These are phyloP conservation scores for Cyanoderma ruficeps DNA, from an alignment of 2,113 vertebrate genomes.

Conservation along the genomic window DNA sequence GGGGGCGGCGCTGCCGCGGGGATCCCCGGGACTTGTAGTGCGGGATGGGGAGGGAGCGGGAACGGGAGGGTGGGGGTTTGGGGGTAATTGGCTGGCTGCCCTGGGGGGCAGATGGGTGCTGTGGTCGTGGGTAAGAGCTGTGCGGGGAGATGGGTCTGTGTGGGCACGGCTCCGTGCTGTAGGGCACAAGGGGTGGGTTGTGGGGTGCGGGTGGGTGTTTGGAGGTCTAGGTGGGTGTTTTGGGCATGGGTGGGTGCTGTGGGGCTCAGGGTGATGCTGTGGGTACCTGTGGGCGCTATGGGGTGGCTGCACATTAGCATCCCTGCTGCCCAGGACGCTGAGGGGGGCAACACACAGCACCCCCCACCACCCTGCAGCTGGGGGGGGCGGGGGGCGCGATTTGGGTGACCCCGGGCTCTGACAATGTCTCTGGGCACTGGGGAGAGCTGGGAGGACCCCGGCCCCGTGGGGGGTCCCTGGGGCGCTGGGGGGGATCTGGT, in stretches of 20 bases:
- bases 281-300: neutral
- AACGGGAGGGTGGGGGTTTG: rapidly evolving
- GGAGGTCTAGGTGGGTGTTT: neutral
- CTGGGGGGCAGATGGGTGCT: neutral
- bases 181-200: neutral
- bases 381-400: too few species aligned
- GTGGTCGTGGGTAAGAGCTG: neutral
- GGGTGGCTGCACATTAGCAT: neutral
- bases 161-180: neutral
- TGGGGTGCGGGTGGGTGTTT: neutral
- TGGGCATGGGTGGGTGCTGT: neutral
- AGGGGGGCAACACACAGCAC: neutral
- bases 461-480: neutral
- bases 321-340: neutral
- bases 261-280: neutral
- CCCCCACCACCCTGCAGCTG: neutral
- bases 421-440: neutral
- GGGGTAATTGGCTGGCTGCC: rapidly evolving
- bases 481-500: neutral
- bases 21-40: slow-evolving; percentile 48
- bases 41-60: neutral
- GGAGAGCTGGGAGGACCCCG: neutral
- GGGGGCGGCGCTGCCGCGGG: neutral
- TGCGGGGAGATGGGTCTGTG: neutral
- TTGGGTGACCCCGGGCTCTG: too few species aligned